Base-by-base conservation (phyloP, 2,113 vertebrate genomes). In the Oreotragus oreotragus region DNA sequence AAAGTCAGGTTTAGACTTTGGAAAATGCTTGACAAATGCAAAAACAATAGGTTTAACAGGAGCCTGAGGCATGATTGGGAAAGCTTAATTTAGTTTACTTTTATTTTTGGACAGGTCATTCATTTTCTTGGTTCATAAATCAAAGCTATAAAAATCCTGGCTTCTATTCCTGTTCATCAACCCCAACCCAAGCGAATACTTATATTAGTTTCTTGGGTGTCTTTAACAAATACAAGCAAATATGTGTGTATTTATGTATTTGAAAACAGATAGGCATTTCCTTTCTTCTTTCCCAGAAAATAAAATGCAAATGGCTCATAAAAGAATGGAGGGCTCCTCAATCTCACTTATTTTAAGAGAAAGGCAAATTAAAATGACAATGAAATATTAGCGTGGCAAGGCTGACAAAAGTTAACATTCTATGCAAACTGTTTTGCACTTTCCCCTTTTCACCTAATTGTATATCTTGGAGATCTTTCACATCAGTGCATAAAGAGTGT, bases 391-490 rank as follows among this genome's bases (percentile, higher is more conserved):
- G 1, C 0, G 6, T 6, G 13, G 27, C 47, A 33, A 62, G 39
- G 28, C 70, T 39, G 57, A 80, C 27, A 4, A 7, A 80, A 90
- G 64, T 47, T 39, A 80, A 28, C 39, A 3, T 51, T 92, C 91
- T 80, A 21, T 2, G 28, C 80, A 39, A 88, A 64, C 15, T 49
- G 47, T 2, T 53, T 30, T 33, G 90, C 84, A 53, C 85, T 93
- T 86, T 39, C 36, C 23, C 88, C 76, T 96, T 73, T 43, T 85
- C 30, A 1, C 93, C 60, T 47, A 57, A 30, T 36, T 76, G 64
- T 86, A 2, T 83, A 45, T 83, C 77, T 88, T 57, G 70, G 86
- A 86, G 86, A 58, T 62, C 89, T 96, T 90, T 97, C 96, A 81
- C 21, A 58, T 73, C 10, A 36, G 89, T 23, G 49, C n/a, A 33